These are phyloP conservation scores for Macropus fuliginosus DNA, from an alignment of 2,797 vertebrate species.

Conservation along the genomic window DNA sequence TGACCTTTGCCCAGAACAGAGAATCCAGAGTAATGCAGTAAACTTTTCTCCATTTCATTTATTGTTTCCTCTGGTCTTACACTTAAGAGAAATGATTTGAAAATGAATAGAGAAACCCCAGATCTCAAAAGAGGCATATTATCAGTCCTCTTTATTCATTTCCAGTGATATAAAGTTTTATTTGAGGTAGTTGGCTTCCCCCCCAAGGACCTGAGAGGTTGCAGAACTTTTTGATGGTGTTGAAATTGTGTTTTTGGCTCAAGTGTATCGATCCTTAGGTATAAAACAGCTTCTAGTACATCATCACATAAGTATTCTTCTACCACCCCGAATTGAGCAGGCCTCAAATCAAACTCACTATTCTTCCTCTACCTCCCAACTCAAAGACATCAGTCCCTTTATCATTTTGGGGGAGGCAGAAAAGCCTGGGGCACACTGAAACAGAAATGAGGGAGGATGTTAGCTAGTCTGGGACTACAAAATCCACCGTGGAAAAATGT, in stretches of 20 bases:
- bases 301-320: neutral
- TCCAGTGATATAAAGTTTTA: neutral
- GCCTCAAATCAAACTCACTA: neutral
- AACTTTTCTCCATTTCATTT: constrained; percentile 17
- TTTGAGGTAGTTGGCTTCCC: neutral
- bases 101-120: neutral
- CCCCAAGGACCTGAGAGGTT: neutral
- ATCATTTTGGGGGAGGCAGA: neutral
- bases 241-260: neutral
- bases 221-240: neutral
- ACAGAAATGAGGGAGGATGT: neutral
- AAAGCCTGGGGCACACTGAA: neutral
- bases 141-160: neutral
- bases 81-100: neutral
- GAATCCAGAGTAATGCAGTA: constrained; percentile 15
- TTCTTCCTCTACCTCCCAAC: neutral
- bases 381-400: neutral
- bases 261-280: neutral
- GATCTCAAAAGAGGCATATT: neutral
- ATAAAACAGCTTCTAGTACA: neutral
- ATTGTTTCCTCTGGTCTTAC: constrained; percentile 39
- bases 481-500: neutral
- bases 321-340: neutral
- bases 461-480: neutral
- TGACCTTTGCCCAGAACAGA: constrained; percentile 45